Base-by-base conservation (phyloP, 2,797 vertebrate species). In the Leptatherina wallacei region DNA sequence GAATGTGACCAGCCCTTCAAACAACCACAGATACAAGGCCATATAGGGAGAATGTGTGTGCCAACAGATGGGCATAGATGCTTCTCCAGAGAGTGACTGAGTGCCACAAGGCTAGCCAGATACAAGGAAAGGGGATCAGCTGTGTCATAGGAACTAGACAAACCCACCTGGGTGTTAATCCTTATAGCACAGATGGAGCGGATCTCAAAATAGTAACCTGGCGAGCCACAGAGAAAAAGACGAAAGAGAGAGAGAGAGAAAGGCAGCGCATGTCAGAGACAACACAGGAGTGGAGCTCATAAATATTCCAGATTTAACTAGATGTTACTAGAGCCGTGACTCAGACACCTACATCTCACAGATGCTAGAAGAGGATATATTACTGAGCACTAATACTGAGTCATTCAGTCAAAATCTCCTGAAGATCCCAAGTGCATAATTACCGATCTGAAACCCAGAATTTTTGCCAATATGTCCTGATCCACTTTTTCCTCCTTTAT, bases 201-300 rank as follows among this genome's bases (percentile, higher is more conserved):
- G 86, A 99, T 99, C 94, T 99, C 98, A 49, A 98, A 99, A 95
- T 99, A 99, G 95, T 98, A 99, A 94, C 98, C 98, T 99, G 92
- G 65, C 81, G 87, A 73, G 78, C 51, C 32, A 65, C 27, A 62
- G 77, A 87, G 73, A 78, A 75, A 75, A 85, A 71, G 83, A 77
- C 73, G 83, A 72, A 78, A 73, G 40, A 76, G 52, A 27, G 32
- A 62, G 65, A 67, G 54, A 61, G 60, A 47, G 49, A 67, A 62
- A 81, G 35, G 51, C 7, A 64, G 69, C 51, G 68, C 35, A 69
- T 71, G 61, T 65, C 18, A 49, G 71, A 68, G 76, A 59, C 65
- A 57, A 64, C 56, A 81, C 64, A 40, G 30, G 42, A 80, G 72
- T 52, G 42, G 58, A 40, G 58, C 55, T 89, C 67, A 87, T 83